These are phyloP conservation scores for Callocephalon fimbriatum DNA, from an alignment of 2,113 vertebrate genomes.

Conservation along the genomic window DNA sequence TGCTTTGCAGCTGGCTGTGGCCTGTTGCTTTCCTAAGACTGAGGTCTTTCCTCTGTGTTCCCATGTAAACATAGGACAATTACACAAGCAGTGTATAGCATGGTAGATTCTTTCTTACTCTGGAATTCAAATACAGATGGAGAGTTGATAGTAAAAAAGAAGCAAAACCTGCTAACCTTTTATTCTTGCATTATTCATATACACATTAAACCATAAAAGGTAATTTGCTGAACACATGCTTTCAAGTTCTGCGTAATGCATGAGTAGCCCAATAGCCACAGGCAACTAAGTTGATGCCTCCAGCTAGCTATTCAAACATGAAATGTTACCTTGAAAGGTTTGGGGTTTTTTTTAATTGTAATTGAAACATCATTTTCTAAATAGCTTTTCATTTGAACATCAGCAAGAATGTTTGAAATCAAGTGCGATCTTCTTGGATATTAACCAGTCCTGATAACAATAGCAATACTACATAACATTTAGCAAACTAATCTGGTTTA, in stretches of 20 bases:
- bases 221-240: not conserved
- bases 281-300: not conserved
- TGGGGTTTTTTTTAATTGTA: not conserved
- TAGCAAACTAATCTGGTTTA: not conserved
- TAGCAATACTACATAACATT: not conserved
- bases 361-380: not conserved
- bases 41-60: fast-evolving
- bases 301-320: not conserved
- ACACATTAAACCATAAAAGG: not conserved
- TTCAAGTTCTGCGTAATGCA: not conserved
- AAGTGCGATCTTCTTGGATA: not conserved
- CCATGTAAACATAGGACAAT: not conserved
- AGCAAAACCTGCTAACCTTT: not conserved
- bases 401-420: not conserved
- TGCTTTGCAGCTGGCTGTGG: not conserved
- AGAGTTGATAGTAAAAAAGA: not conserved
- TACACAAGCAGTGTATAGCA: fast-evolving
- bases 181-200: not conserved
- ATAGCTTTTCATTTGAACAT: not conserved
- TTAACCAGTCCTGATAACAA: not conserved
- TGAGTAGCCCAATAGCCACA: not conserved
- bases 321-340: not conserved
- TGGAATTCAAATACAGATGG: not conserved
- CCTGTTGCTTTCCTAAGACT: not conserved
- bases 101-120: not conserved